Evolutionary conservation across 2,888 invertebrate genomes (phyloP), one percentile per base, ranked within the genome.

Genomic region (Linnaemya vulpina): DNA sequence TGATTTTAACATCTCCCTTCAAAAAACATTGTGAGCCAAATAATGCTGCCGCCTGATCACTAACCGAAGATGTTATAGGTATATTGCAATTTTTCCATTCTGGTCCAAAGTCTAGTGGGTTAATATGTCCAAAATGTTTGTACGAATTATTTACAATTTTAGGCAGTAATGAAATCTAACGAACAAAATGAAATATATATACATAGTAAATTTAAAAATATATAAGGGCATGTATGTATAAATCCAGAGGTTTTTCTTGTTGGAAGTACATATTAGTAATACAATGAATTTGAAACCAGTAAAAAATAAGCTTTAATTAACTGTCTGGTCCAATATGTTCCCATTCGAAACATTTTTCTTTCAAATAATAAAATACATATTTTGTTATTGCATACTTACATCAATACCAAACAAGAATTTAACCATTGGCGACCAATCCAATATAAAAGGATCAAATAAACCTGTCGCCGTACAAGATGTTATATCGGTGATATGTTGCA

Each of bases 391-490:
- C 0, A 9, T 51, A 88, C 89, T 88, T 87, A 91, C 91, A 87
- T 92, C 89, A 17, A 98, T 95, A 81, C 95, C 94, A 88, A 98
- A 94, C 43, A 97, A 90, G 17, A 94, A 11, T 95, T 95, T 94
- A 95, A 95, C 9, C 93, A 93, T 55, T 17, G 89, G 87, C 0
- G 97, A 96, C 98, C 98, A 99, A 86, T 95, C 93, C 93, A 97
- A 94, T 85, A 96, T 95, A 91, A 97, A 99, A 0, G 98, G 98
- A 92, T 99, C 99, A 91, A 94, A 99, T 89, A 99, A 94, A 1
- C 98, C 99, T 0, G 98, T 98, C 1, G 97, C 96, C 46, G 98
- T 96, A 1, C 97, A 97, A 88, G 96, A 97, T 0, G 97, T 97
- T n/a, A 96, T 95, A 90, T 99, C 99, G 0, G 97, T 96, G 79